phyloP scores from a whole-genome alignment of 2,888 invertebrate species.

The Brenthis daphne region DNA sequence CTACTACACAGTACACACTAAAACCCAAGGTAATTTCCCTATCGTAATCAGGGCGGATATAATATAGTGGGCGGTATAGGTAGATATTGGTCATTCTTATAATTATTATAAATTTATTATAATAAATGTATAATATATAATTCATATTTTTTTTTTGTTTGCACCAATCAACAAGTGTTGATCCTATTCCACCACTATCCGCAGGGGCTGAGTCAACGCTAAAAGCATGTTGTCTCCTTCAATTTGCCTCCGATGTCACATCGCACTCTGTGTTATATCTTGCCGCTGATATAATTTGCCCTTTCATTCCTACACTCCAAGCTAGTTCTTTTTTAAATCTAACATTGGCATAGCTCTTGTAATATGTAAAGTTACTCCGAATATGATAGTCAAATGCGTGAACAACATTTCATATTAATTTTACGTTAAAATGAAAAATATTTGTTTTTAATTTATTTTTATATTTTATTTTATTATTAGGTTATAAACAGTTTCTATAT shows the following conservation, averaged over 20 bases:
- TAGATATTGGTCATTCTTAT: too few relatives aligned
- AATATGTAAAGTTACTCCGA: too few relatives aligned
- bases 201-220: conserved; percentile 55
- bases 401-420: too few relatives aligned
- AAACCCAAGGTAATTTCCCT: too few relatives aligned
- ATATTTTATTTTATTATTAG: too few relatives aligned
- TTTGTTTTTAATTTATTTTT: too few relatives aligned
- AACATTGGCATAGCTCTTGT: background rate
- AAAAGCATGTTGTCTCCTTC: conserved; percentile 78
- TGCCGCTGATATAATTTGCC: conserved; percentile 65
- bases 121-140: background rate
- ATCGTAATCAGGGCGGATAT: too few relatives aligned
- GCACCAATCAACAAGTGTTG: conserved; percentile 45
- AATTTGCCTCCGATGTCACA: conserved; percentile 69
- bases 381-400: too few relatives aligned
- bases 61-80: too few relatives aligned
- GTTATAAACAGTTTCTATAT: too few relatives aligned
- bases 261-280: conserved; percentile 51
- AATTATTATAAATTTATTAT: background rate
- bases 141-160: conserved; percentile 22
- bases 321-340: conserved; percentile 39
- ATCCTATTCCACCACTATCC: conserved; percentile 61
- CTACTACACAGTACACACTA: too few relatives aligned
- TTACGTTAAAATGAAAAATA: too few relatives aligned
- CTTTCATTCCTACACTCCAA: conserved; percentile 57